Evolutionary conservation across 1,140 invertebrate genomes (phyloP), one percentile per base, ranked within the genome.

Genomic region (Nephotettix cincticeps): DNA sequence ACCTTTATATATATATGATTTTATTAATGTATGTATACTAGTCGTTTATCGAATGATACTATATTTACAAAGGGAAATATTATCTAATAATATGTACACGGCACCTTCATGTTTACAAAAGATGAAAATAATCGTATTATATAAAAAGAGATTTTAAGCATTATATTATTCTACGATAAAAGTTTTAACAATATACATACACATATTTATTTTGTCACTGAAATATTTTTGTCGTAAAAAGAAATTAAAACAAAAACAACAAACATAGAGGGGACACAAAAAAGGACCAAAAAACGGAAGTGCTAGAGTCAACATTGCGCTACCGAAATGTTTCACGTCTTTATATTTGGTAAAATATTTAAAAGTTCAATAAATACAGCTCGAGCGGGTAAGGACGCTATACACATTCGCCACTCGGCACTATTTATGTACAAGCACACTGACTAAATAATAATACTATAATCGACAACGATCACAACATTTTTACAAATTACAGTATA

Each of bases 71-170:
- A 17, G 47, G 6, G 17, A 9, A 40, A 40, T 9, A 6, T 40
- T 40, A 40, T 17, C 6, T 9, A 9, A 17, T 40, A 54, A n/a
- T 70, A 70, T 70, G 32, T 70, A 70, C 69, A 70, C 69, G 69
- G 69, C 69, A 70, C 69, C 69, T 70, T 70, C 65, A 65, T 40
- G 28, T 64, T 29, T 45, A 63, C 11, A 51, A 68, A 68, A 54
- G 66, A 54, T 54, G 43, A 54, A 67, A 68, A 68, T 68, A 68
- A 68, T 51, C 54, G 27, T 17, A 68, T 68, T 67, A 19, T 68
- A 68, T 54, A 54, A 54, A 68, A 67, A 45, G 40, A 45, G 36
- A 11, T 43, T 67, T 67, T 68, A 40, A 29, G 45, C 14, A 14
- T 54, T 19, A 45, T n/a, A 28, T 67, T 23, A n/a, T 54, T 45